Conservation (phyloP, 1,140 invertebrate genomes). For the Marisa cornuarietis region DNA sequence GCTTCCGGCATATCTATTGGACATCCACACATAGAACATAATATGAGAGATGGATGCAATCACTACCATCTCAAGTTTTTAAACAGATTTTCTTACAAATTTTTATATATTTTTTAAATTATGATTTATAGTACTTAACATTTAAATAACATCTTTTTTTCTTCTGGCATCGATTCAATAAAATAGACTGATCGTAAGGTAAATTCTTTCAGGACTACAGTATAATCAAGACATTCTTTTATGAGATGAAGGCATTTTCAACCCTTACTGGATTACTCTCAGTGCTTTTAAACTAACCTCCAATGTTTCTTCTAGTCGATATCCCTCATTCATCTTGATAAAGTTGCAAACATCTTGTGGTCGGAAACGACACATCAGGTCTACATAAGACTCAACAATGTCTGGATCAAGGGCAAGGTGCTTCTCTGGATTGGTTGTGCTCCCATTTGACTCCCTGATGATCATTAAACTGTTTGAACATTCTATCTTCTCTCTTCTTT, state of each 20-base stretch:
- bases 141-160: too few species aligned
- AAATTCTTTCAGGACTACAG: too few species aligned
- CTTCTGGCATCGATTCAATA: too few species aligned
- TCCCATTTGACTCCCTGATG: conserved; percentile 49
- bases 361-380: conserved; percentile 76
- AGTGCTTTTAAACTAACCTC: conserved; percentile 52
- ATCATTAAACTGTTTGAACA: not conserved
- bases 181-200: too few species aligned
- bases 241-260: too few species aligned
- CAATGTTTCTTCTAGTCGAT: conserved; percentile 67
- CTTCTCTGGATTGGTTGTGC: conserved; percentile 54
- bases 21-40: not conserved
- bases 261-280: not conserved
- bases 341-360: conserved; percentile 66
- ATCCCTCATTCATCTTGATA: conserved; percentile 65
- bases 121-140: not conserved
- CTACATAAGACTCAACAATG: conserved; percentile 69
- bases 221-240: too few species aligned
- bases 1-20: conserved; percentile 57
- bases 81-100: too few species aligned
- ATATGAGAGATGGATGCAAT: too few species aligned
- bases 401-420: conserved; percentile 57
- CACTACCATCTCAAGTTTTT: too few species aligned
- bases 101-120: too few species aligned
- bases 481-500: too few species aligned